A percentile compares a stretch with the other conserved stretches of the same genome.
These are phyloP conservation scores for Herminia tarsipennalis DNA, from an alignment of 2,888 invertebrate species.

Conservation along the genomic window DNA sequence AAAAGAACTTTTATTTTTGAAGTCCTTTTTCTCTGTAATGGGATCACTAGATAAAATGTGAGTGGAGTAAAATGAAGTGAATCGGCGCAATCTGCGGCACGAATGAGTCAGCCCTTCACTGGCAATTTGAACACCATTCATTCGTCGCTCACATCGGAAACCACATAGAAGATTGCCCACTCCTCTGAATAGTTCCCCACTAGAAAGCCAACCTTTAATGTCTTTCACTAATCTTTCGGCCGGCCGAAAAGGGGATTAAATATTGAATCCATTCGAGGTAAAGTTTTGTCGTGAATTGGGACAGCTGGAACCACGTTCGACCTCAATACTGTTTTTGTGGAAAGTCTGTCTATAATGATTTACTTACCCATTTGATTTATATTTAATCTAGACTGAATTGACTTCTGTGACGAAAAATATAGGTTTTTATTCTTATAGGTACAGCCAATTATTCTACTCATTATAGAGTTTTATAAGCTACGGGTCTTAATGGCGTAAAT, in stretches of 20 bases:
- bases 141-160: conserved; percentile 67
- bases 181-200: conserved; percentile 58
- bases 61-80: conserved; percentile 64
- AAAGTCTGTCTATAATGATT: conserved; percentile 5
- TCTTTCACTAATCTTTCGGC: conserved; percentile 47
- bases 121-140: conserved; percentile 79
- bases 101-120: conserved; percentile 73
- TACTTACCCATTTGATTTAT: no score
- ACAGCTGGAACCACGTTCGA: conserved; percentile 24
- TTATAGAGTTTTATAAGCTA: no score
- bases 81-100: conserved; percentile 67
- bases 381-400: no score
- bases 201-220: conserved; percentile 59
- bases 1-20: conserved; percentile 20
- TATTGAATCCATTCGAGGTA: conserved; percentile 38
- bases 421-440: no score
- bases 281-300: conserved; percentile 32
- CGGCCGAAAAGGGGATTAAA: conserved; percentile 41
- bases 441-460: no score
- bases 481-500: no score
- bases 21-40: conserved; percentile 39
- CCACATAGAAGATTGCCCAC: conserved; percentile 72
- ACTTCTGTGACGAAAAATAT: no score
- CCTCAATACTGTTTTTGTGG: conserved; percentile 30
- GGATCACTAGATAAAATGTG: conserved; percentile 53